Evolutionary conservation across 2,113 vertebrate species (phyloP), one percentile per base, ranked within the genome.

Genomic region (Corydoras maculifer): DNA sequence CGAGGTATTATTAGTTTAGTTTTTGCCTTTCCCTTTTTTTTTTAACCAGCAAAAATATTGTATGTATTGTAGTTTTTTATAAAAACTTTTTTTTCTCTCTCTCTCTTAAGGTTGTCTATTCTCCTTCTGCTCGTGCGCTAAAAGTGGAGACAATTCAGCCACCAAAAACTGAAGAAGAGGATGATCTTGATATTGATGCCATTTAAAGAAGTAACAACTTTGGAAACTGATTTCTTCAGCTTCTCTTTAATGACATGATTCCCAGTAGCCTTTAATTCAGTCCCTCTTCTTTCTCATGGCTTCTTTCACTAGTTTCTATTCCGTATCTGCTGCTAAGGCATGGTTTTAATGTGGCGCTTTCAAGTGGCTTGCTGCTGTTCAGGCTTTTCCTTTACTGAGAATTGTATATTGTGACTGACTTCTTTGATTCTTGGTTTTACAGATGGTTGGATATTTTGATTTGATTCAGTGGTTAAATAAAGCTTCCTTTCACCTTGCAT

Each of bases 131-230:
- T 81, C 92, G 89, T 35, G 92, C 95, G 86, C 93, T 97, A 71
- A 97, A 93, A 88, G 93, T 98, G 83, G 96, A 98, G 89, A 94
- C 94, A 35, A 90, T 98, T 86, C 94, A 95, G 88, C 85, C 92
- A 50, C 86, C 86, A 75, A 85, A 82, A 61, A 82, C 86, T 8
- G 92, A 96, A 79, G 97, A 98, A 25, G 90, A 91, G 31, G 95
- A 99, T 0, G 97, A 98, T 86, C 95, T 99, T n/a, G 97, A 99
- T 83, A 98, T 98, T 9, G 97, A 99, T 86, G 95, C 96, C 77
- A 99, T 99, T 91, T 99, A 90, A 80, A 89, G 57, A 86, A 72
- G 73, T 57, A 29, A 25, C 29, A 58, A 62, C 59, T 6, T 50
- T 62, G 58, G 43, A 29, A 53, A 50, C 60, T 59, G 43, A 54